Conservation (phyloP, 37 sponge, comb jelly and placozoan genomes). For the Dysidea cf. avara region DNA sequence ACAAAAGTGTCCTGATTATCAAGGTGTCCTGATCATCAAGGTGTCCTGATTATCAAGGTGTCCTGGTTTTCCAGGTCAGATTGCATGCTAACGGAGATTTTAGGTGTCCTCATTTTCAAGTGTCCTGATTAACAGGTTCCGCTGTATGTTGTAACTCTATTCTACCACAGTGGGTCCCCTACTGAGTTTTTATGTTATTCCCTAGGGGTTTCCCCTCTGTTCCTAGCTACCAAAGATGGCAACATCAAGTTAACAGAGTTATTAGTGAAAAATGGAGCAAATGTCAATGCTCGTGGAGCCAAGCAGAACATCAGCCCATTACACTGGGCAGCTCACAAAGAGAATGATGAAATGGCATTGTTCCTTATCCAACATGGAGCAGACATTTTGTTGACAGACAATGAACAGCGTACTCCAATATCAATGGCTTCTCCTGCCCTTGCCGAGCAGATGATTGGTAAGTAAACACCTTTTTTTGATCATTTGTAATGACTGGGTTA, state of each 20-base stretch:
- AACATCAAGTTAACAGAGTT: conserved; percentile 45
- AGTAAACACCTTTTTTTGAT: too few species aligned
- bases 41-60: too few species aligned
- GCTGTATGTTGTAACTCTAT: too few species aligned
- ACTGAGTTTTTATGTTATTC: not conserved
- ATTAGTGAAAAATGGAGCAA: conserved; percentile 22
- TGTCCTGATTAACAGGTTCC: too few species aligned
- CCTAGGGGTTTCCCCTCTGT: conserved; percentile 64
- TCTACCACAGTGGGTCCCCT: too few species aligned
- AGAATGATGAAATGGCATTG: conserved; percentile 48
- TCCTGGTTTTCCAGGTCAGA: too few species aligned
- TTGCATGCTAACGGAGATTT: too few species aligned
- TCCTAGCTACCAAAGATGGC: conserved; percentile 62
- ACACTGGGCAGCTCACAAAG: conserved; percentile 83
- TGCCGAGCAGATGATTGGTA: conserved; percentile 66
- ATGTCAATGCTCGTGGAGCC: conserved; percentile 35
- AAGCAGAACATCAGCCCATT: conserved; percentile 47
- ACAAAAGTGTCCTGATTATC: too few species aligned
- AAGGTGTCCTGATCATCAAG: too few species aligned
- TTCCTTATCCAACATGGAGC: conserved; percentile 63
- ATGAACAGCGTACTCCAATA: conserved; percentile 61
- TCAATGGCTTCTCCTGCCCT: conserved; percentile 69
- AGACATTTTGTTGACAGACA: conserved; percentile 50
- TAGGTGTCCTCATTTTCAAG: too few species aligned
- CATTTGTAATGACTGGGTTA: too few species aligned